Conservation (phyloP, 2,797 vertebrate species). For the Squalus acanthias region DNA sequence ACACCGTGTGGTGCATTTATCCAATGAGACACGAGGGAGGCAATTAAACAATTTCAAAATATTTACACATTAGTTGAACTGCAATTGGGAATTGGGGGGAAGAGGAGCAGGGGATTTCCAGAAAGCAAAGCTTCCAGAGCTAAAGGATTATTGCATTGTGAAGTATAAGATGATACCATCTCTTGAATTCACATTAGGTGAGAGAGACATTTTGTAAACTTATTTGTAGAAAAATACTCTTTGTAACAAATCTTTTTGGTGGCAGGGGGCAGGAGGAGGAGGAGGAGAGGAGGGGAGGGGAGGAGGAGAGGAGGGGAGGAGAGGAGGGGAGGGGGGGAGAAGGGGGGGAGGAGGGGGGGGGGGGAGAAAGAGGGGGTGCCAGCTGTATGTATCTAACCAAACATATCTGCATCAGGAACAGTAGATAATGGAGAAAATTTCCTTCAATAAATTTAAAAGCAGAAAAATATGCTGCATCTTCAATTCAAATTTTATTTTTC, state of each 20-base stretch:
- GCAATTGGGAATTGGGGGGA: not conserved
- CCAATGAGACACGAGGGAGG: too few relatives aligned
- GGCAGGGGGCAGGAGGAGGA: too few relatives aligned
- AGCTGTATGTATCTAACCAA: too few relatives aligned
- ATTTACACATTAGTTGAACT: not conserved
- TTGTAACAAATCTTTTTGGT: too few relatives aligned
- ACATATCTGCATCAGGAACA: not conserved
- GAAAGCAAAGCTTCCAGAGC: not conserved
- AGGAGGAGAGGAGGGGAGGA: too few relatives aligned
- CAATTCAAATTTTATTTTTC: not conserved
- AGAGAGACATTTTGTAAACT: too few relatives aligned
- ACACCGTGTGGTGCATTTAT: not conserved
- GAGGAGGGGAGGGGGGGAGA: too few relatives aligned
- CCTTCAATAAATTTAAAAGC: not conserved
- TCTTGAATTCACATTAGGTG: too few relatives aligned
- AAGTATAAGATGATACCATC: not conserved
- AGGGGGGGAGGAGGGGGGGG: too few relatives aligned
- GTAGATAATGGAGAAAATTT: not conserved
- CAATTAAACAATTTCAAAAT: not conserved
- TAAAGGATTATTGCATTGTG: not conserved
- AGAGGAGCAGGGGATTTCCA: not conserved
- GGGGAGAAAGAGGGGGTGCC: too few relatives aligned
- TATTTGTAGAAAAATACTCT: too few relatives aligned
- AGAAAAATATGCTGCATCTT: not conserved
- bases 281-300: too few relatives aligned